Evolutionary conservation across 2,113 vertebrate species (phyloP).

Genomic region (Oenanthe oenanthe): DNA sequence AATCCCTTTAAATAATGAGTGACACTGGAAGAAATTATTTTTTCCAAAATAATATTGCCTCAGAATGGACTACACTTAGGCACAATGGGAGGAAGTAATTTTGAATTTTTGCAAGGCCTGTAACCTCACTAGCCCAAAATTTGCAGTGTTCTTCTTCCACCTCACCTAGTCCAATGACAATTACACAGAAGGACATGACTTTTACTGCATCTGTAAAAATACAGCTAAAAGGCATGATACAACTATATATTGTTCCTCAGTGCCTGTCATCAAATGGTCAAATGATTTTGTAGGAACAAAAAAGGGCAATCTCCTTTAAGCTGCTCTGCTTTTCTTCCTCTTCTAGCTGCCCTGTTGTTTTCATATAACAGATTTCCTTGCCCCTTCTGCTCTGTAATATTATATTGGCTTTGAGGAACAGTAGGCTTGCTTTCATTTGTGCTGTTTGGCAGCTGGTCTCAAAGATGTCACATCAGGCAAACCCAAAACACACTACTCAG

Average conservation of each 20-base stretch:
- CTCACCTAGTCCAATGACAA: not conserved
- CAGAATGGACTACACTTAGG: not conserved
- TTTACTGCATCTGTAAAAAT: not conserved
- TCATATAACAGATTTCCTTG: not conserved
- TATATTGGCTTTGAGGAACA: not conserved
- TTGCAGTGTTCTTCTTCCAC: not conserved
- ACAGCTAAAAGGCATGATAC: not conserved
- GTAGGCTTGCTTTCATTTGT: not conserved
- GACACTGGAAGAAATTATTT: not conserved
- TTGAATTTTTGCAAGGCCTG: not conserved
- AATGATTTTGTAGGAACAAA: not conserved
- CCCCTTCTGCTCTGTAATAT: not conserved
- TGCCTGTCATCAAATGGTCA: not conserved
- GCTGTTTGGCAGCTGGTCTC: not conserved
- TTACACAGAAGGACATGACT: not conserved
- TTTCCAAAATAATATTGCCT: not conserved
- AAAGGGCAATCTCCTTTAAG: not conserved
- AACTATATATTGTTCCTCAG: not conserved
- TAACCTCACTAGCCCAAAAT: not conserved
- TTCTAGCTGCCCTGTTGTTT: not conserved
- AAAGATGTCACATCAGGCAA: not conserved
- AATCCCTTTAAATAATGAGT: not conserved
- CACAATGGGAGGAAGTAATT: not conserved
- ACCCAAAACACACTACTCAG: not conserved
- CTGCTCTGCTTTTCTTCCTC: not conserved